Base-by-base conservation (phyloP, 2,113 vertebrate species). In the Phrynosoma blainvillii region DNA sequence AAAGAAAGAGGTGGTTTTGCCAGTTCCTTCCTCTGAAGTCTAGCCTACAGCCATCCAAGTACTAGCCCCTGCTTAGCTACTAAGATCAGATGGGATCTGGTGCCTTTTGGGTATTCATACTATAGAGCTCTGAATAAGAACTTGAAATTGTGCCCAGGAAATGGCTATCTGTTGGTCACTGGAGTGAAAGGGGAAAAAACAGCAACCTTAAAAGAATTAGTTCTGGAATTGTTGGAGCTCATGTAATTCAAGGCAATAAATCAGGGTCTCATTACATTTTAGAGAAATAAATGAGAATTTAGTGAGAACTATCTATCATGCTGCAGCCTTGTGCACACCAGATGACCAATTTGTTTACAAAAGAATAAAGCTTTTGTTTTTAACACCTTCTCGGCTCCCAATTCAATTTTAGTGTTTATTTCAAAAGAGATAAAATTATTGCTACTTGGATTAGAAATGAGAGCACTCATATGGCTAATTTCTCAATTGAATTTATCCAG, bases 301-400 rank as follows among this genome's bases (percentile, higher is more conserved):
- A 52, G 56, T 68, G 56, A 81, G 42, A n/a, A 23, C 79, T 85
- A 85, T 82, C 40, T 71, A 77, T 84, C 87, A 84, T 84, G 42
- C 83, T 71, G 30, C 42, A 78, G 73, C 30, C 47, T 84, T 83
- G 30, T 84, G 62, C n/a, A 70, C 62, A 77, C 42, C 70, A 70
- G 74, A 88, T n/a, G 80, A 84, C 74, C 74, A 84, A 68, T 42
- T 59, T 78, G 74, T 88, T 88, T 70, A 88, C 32, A 78, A 56
- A 84, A 70, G 83, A 70, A 1, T 23, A 32, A 66, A 23, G 59
- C 36, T 77, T 85, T 80, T 78, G 27, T 59, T 81, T n/a, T 30
- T 5, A 87, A 32, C 74, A 66, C 42, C 23, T 52, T 52, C 40
- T 52, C 36, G 18, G 62, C n/a, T 77, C 10, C 73, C 76, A 56